phyloP scores from a whole-genome alignment of 2,797 vertebrate species.

The Myoxocephalus aenaeus region DNA sequence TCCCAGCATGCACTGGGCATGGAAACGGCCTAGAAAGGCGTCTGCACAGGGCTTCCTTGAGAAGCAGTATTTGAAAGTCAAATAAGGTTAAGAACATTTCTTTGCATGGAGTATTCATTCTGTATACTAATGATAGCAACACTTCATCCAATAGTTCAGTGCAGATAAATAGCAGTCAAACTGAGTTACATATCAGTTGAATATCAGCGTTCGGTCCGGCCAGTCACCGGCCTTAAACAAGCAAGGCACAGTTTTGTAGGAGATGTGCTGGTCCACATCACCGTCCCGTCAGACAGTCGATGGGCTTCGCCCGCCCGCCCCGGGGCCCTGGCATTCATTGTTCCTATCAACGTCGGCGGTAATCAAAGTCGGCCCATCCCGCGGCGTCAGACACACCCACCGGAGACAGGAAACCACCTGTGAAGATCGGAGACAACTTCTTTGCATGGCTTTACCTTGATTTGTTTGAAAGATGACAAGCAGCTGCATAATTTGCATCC shows the following conservation, averaged over 20 bases:
- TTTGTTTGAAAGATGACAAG: slow-evolving; percentile 81
- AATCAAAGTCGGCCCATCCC: neutral
- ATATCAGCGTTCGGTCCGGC: neutral
- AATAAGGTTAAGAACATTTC: slow-evolving; percentile 1
- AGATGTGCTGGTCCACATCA: neutral
- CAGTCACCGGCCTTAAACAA: neutral
- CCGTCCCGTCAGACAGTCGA: neutral
- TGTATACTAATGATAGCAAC: neutral
- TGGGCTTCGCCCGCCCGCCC: neutral
- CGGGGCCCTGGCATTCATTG: neutral
- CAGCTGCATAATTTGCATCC: slow-evolving; percentile 78
- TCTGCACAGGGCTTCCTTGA: neutral
- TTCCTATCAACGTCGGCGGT: neutral
- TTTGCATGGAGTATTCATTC: slow-evolving; percentile 6
- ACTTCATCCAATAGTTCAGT: neutral
- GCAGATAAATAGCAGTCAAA: neutral
- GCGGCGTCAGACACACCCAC: neutral
- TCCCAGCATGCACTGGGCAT: slow-evolving; percentile 34
- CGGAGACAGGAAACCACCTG: slow-evolving; percentile 15
- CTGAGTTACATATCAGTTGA: neutral
- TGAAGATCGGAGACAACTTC: slow-evolving; percentile 19
- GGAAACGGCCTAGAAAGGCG: neutral
- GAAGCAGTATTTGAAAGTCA: slow-evolving; percentile 42
- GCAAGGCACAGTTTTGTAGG: neutral
- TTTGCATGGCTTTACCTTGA: slow-evolving; percentile 81